Conservation (phyloP, 2,113 vertebrate genomes). For the Elachura formosa region DNA sequence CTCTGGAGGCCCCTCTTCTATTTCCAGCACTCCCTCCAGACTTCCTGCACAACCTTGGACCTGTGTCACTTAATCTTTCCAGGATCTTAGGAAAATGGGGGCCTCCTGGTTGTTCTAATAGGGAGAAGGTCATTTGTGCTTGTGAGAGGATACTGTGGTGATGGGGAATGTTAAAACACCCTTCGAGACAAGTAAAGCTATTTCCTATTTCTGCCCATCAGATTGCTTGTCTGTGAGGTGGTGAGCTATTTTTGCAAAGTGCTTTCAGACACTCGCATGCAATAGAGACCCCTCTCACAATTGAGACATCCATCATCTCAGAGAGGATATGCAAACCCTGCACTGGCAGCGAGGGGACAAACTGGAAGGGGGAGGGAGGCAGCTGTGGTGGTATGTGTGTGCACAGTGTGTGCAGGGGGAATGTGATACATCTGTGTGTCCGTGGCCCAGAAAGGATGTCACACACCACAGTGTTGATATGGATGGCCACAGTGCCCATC, state of each 20-base stretch:
- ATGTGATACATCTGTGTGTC: background rate
- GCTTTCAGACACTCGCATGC: background rate
- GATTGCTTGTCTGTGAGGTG: background rate
- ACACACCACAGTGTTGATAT: fast-evolving
- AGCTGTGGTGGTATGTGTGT: background rate
- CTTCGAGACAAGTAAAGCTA: background rate
- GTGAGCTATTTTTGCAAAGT: background rate
- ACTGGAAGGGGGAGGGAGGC: background rate
- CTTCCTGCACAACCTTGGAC: constrained; percentile 61
- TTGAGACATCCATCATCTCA: constrained; percentile 39
- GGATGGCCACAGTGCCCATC: background rate
- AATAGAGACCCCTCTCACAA: constrained; percentile 30
- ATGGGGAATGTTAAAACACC: background rate
- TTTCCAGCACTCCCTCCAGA: constrained; percentile 53
- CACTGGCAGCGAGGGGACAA: background rate
- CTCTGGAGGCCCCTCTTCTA: constrained; percentile 32
- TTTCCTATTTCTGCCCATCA: constrained; percentile 20
- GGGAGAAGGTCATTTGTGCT: constrained; percentile 16
- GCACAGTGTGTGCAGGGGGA: background rate
- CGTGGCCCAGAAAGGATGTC: background rate
- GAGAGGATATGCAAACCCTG: background rate
- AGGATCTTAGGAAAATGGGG: constrained; percentile 27
- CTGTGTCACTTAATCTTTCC: constrained; percentile 53
- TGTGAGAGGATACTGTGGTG: background rate
- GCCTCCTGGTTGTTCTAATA: constrained; percentile 3